Evolutionary conservation across 2,797 vertebrate genomes (phyloP), one percentile per base, ranked within the genome.

Genomic region (Lepus townsendii): DNA sequence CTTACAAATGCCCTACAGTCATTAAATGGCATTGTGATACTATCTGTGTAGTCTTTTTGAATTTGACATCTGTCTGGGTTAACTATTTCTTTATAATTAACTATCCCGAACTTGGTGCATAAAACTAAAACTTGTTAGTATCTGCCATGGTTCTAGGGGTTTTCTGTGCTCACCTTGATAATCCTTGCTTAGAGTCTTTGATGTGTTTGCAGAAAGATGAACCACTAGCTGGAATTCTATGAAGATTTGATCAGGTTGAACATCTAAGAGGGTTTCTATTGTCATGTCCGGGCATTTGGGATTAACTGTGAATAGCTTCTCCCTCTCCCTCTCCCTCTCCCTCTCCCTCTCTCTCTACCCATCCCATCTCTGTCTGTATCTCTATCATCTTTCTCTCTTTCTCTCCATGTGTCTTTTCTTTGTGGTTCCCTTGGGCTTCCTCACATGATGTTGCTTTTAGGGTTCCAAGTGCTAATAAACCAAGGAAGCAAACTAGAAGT

Each of bases 11-110:
- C 9, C 52, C 60, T 78, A 14, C 1, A 38, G 27, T 82, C 79
- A 52, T 75, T 72, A 76, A 76, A 17, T 65, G 4, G 14, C 26
- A 63, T 4, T 22, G 1, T 24, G 19, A 72, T 92, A 91, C 88
- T 20, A 71, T n/a, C 26, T 87, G 86, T 77, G 76, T 9, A 57
- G 42, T 35, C 11, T 69, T 65, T 72, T 78, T 69, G 19, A 87
- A 60, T 79, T 75, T 60, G 57, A 8, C 32, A 30, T 87, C 80
- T 92, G 13, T 89, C 80, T 76, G 24, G 17, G 5, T 71, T 86
- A 71, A 76, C 30, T 76, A 89, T 94, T 20, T 57, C 14, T 84
- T 27, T 12, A 75, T 65, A 80, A 71, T 60, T 83, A 63, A 78
- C 4, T 62, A 77, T 20, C 17, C 47, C 26, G 62, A 93, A 38